Evolutionary conservation across 2,888 invertebrate species (phyloP), one percentile per base, ranked within the genome.

Genomic region (Tridacna crocea): DNA sequence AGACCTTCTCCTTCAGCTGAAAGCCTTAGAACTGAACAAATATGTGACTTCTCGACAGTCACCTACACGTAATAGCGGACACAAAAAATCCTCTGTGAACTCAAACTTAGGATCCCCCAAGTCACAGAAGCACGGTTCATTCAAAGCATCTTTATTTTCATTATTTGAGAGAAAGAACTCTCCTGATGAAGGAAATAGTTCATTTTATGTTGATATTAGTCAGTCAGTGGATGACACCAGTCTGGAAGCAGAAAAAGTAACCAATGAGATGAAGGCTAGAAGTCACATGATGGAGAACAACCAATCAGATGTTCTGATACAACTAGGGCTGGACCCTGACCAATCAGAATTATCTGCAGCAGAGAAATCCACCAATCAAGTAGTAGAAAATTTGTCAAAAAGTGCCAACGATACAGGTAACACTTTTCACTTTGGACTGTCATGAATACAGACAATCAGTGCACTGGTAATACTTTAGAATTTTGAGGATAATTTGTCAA

Each of bases 141-240:
- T 89, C 15, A 90, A 89, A 70, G 85, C 89, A 15, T 89, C 90
- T 15, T 84, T 91, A 47, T 88, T 91, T 79, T 91, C 91, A 12
- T 72, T 92, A 15, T 91, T 92, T 88, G 92, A 91, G 68, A 84
- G 89, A 68, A 91, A 91, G 77, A 88, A 83, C 63, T 88, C 88
- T 2, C 88, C 90, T 47, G 88, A 91, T 55, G 90, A 88, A 65
- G 87, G 89, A 48, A 87, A 88, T 72, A 89, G 90, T 83, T 87
- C 90, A 55, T 91, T 91, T 84, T 91, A 91, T 85, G 90, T 91
- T 24, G 91, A 90, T 66, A 80, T 90, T 61, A 82, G 85, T 46
- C 48, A 27, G 22, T 17, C 22, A 13, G 26, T 22, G 8, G 47
- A 17, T 55, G 77, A 60, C 12, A 19, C n/a, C 15, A 61, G 19